Evolutionary conservation across 2,113 vertebrate species (phyloP).

Genomic region (Oenanthe oenanthe): DNA sequence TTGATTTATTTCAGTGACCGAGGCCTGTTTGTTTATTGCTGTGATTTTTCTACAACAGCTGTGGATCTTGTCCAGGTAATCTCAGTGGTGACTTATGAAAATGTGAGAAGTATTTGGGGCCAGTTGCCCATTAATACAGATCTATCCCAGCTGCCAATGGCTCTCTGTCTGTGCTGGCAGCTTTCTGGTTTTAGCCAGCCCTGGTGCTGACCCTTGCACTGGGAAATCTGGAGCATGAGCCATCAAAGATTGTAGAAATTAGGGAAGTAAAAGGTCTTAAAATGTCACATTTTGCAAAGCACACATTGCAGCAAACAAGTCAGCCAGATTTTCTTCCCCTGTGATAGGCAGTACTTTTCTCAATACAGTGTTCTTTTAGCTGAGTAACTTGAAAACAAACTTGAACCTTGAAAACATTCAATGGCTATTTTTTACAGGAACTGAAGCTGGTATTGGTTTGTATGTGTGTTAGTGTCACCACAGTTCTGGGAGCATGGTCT

Average conservation of each 20-base stretch:
- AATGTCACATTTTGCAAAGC: background rate
- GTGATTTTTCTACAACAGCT: constrained; percentile 92
- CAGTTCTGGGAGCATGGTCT: background rate
- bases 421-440: constrained; percentile 21
- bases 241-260: background rate
- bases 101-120: background rate
- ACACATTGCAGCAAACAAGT: background rate
- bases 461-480: background rate
- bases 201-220: background rate
- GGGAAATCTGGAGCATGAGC: background rate
- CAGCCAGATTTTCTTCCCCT: background rate
- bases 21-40: constrained; percentile 93
- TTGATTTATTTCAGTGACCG: constrained; percentile 84
- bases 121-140: background rate
- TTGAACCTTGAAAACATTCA: background rate
- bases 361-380: background rate
- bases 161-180: background rate
- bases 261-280: background rate
- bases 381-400: background rate
- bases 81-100: accelerated
- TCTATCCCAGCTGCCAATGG: background rate
- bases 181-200: background rate
- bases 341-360: background rate
- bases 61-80: constrained; percentile 92
- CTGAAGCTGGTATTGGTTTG: background rate